Evolutionary conservation across 2,113 vertebrate species (phyloP), one percentile per base, ranked within the genome.

Genomic region (Podarcis muralis): DNA sequence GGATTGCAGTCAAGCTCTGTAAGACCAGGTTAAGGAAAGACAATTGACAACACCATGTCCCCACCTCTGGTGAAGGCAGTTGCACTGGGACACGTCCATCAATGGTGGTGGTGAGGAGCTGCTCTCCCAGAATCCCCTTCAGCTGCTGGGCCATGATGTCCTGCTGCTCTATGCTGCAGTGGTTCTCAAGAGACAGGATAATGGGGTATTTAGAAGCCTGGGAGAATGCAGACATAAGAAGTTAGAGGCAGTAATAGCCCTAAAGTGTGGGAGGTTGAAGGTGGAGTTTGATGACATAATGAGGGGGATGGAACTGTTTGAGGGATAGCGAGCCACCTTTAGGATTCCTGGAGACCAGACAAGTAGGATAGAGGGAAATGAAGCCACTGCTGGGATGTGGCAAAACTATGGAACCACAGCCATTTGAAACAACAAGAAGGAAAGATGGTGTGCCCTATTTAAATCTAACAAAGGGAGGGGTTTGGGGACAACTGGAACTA

Each of bases 111-210:
- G 59, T 98, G 91, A 98, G 94, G 15, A 99, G 94, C 35, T 95
- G 96, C 32, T 98, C 97, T 6, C 98, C 98, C 87, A 99, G 88
- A 87, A 99, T 98, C 65, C 95, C 94, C 8, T 91, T 97, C 59
- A 99, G 93, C 88, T 98, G 97, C 9, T 92, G 96, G 3, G 96
- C 98, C 96, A 99, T 96, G 69, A 97, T 93, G 1, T 95, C 95
- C 94, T 99, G 98, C 93, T 99, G 98, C 90, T 98, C 98, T 90
- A 98, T 87, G n/a, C 97, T 95, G 85, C 98, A 99, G 93, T 99
- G 98, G 92, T 98, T 99, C 96, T 99, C 98, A 77, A 99, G 94
- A 4, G 98, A 99, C 91, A 99, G 91, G 90, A 99, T 98, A 72
- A 99, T 96, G 0, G 98, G 98, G 88, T 98, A 98, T 77, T 98